These are phyloP conservation scores for Orussus abietinus DNA, from an alignment of 1,140 invertebrate species.

Conservation along the genomic window DNA sequence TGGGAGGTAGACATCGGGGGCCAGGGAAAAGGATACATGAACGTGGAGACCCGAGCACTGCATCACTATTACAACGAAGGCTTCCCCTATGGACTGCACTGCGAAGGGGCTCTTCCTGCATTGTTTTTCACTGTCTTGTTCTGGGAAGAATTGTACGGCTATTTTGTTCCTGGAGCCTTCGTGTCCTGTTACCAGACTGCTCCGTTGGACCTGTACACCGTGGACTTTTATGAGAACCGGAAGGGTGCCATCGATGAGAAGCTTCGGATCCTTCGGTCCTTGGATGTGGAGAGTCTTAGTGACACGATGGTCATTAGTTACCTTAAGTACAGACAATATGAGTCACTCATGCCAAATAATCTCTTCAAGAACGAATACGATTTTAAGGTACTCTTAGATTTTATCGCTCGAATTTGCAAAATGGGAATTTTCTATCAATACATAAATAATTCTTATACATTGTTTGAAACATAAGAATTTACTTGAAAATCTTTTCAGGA, in stretches of 20 bases:
- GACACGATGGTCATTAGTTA: slow-evolving; percentile 42
- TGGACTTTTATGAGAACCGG: slow-evolving; percentile 62
- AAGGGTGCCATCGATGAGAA: slow-evolving; percentile 56
- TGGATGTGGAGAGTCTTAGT: slow-evolving; percentile 42
- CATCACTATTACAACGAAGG: slow-evolving; percentile 29
- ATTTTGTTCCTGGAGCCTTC: slow-evolving; percentile 63
- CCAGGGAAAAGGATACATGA: slow-evolving; percentile 23
- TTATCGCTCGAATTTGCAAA: slow-evolving; percentile 12
- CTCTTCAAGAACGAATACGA: slow-evolving; percentile 49
- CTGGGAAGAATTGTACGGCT: slow-evolving; percentile 72
- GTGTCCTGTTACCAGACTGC: slow-evolving; percentile 61
- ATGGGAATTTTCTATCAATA: slow-evolving; percentile 13
- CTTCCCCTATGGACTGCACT: slow-evolving; percentile 57
- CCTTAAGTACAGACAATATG: slow-evolving; percentile 43
- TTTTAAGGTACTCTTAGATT: slow-evolving; percentile 46
- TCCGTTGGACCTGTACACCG: slow-evolving; percentile 66
- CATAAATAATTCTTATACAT: no score
- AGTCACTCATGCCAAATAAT: slow-evolving; percentile 54
- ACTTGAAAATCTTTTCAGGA: no score
- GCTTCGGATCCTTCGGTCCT: slow-evolving; percentile 46
- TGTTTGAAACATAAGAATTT: not conserved
- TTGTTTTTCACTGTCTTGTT: slow-evolving; percentile 68
- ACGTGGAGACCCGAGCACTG: slow-evolving; percentile 37
- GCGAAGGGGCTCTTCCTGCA: slow-evolving; percentile 64
- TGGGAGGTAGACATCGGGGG: slow-evolving; percentile 26